phyloP scores from a whole-genome alignment of 2,797 vertebrate species.

The Cryptoblepharus egeriae region DNA sequence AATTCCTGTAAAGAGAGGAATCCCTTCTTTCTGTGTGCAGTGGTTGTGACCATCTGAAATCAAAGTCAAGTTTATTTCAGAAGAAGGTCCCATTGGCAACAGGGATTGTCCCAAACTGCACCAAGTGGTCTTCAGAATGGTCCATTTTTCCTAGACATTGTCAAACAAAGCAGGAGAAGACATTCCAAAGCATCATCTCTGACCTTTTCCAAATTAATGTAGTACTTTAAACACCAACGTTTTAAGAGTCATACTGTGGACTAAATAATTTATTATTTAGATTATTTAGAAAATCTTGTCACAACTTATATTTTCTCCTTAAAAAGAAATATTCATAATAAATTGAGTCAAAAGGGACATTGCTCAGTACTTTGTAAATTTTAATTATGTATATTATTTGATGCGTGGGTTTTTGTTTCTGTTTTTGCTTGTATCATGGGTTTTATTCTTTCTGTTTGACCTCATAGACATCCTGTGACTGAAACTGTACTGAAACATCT shows the following conservation, averaged over 20 bases:
- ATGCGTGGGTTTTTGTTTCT: background rate
- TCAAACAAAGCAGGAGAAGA: background rate
- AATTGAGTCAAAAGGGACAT: background rate
- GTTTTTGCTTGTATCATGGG: too few relatives aligned
- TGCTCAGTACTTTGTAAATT: background rate
- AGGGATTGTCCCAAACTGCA: background rate
- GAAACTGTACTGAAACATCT: slow-evolving; percentile 18
- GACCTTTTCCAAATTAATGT: background rate
- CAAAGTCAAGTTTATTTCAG: background rate
- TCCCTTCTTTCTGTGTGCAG: background rate
- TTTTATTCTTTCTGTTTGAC: too few relatives aligned
- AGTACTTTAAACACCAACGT: background rate
- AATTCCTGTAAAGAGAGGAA: too few relatives aligned
- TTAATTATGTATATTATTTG: background rate
- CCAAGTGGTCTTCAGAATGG: background rate
- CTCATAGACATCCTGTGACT: background rate
- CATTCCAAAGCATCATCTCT: too few relatives aligned
- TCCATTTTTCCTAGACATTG: background rate
- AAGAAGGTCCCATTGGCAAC: background rate
- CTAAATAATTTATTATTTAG: too few relatives aligned
- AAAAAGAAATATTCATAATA: background rate
- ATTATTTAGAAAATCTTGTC: background rate
- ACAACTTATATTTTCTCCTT: background rate
- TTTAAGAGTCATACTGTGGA: background rate
- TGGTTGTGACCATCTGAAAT: background rate